A percentile compares a stretch with the other conserved stretches of the same genome.
Evolutionary conservation across 2,797 vertebrate genomes (phyloP).

Genomic region (Antrozous pallidus): DNA sequence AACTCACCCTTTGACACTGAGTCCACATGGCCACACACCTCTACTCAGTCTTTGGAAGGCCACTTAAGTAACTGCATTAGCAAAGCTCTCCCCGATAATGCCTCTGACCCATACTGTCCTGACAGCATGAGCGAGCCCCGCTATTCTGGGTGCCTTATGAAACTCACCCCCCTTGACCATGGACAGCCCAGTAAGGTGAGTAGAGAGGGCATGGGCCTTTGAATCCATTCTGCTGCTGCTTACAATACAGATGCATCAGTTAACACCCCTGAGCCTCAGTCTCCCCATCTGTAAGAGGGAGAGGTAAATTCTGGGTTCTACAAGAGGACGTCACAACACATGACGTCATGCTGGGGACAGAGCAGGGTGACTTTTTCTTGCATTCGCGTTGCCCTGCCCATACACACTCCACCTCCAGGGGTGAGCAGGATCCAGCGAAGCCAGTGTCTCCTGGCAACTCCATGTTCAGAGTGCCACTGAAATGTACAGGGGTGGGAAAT

Average conservation of each 20-base stretch:
- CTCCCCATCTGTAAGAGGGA: too few relatives aligned
- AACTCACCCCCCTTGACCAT: background rate
- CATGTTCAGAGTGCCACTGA: background rate
- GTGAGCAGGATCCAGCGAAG: background rate
- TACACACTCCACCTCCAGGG: background rate
- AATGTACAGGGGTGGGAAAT: background rate
- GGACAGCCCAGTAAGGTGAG: background rate
- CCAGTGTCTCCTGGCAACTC: background rate
- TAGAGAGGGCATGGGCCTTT: background rate
- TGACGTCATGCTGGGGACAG: background rate
- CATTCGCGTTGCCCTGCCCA: rapidly evolving
- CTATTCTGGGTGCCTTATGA: background rate
- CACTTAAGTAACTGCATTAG: background rate
- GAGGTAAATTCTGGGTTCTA: background rate
- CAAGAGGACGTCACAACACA: rapidly evolving
- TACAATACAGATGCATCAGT: background rate
- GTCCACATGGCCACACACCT: background rate
- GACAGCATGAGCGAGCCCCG: background rate
- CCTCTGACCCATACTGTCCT: background rate
- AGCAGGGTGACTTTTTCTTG: background rate
- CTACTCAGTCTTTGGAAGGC: background rate
- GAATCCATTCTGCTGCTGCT: background rate
- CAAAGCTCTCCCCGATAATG: background rate
- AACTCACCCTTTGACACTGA: background rate
- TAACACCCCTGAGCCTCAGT: background rate